phyloP scores from a whole-genome alignment of 2,888 invertebrate species.

The Camponotus fellah region DNA sequence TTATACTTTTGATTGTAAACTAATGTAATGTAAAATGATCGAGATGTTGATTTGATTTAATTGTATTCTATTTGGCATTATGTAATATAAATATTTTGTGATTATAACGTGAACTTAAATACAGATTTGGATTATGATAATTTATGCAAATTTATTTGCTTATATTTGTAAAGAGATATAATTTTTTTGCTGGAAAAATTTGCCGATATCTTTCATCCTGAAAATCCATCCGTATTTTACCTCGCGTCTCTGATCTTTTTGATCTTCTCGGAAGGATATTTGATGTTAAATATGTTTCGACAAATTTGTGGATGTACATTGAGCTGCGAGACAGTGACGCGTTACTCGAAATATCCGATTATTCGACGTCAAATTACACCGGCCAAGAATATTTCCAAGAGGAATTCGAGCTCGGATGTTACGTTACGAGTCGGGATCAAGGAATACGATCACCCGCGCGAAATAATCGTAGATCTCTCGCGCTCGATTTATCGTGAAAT shows the following conservation, averaged over 20 bases:
- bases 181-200: conserved; percentile 24
- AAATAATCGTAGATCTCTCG: conserved; percentile 59
- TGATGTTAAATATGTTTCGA: conserved; percentile 33
- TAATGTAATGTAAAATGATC: not conserved
- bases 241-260: not conserved
- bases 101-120: conserved; percentile 58
- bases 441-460: conserved; percentile 53
- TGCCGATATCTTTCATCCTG: not conserved
- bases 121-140: conserved; percentile 49
- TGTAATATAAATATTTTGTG: conserved; percentile 43
- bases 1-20: not conserved
- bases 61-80: conserved; percentile 30
- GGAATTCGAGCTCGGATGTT: conserved; percentile 36
- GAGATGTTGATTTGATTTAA: conserved; percentile 46
- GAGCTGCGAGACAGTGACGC: conserved; percentile 26
- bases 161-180: not conserved
- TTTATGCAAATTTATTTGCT: conserved; percentile 57
- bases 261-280: not conserved
- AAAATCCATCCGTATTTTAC: conserved; percentile 16
- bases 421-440: conserved; percentile 31
- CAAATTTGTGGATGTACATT: conserved; percentile 27
- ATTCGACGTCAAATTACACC: conserved; percentile 48
- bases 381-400: conserved; percentile 38
- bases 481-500: conserved; percentile 61
- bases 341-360: conserved; percentile 29